A percentile compares a stretch with the other conserved stretches of the same genome.
phyloP scores from a whole-genome alignment of 2,888 invertebrate species.

The Cryptops parisi region DNA sequence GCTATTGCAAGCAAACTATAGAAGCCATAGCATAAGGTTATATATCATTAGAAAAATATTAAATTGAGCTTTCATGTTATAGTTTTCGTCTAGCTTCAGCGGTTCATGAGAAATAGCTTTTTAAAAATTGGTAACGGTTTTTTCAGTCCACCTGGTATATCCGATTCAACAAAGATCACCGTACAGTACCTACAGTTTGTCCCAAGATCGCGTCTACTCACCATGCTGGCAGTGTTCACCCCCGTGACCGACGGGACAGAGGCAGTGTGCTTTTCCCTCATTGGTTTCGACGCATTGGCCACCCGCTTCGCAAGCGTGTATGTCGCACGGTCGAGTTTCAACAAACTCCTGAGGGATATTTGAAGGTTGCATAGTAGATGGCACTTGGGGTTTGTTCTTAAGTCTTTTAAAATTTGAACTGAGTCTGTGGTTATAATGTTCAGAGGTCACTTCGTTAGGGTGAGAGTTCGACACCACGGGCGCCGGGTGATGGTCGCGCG shows the following conservation, averaged over 20 bases:
- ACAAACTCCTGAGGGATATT: not conserved
- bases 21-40: no score
- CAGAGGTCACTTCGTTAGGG: constrained; percentile 10
- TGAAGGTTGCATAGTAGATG: not conserved
- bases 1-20: no score
- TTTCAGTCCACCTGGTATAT: no score
- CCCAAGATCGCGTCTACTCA: no score
- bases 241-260: not conserved
- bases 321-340: not conserved
- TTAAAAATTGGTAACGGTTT: no score
- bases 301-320: not conserved
- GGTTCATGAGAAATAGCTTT: no score
- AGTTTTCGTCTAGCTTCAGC: no score
- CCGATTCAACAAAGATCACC: no score
- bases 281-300: not conserved
- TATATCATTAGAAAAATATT: no score
- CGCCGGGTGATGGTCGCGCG: constrained; percentile 6
- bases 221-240: not conserved
- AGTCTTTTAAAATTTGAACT: not conserved
- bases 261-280: not conserved
- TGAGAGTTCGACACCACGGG: not conserved
- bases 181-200: no score
- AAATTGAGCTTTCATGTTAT: no score
- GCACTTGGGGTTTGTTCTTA: not conserved
- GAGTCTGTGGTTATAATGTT: constrained; percentile 7